Evolutionary conservation across 2,888 invertebrate species (phyloP), one percentile per base, ranked within the genome.

Genomic region (Diogma glabrata): DNA sequence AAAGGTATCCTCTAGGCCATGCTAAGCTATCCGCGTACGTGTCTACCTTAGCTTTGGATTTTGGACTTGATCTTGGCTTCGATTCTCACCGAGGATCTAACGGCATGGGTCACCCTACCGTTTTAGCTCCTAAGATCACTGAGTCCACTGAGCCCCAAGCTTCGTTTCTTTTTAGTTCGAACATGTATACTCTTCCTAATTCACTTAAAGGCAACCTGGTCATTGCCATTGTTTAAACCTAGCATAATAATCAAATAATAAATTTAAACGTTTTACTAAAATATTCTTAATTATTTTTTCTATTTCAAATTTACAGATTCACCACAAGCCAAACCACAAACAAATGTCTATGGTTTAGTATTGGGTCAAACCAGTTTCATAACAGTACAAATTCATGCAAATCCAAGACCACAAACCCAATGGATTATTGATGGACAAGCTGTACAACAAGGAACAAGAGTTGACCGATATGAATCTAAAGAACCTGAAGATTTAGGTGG

Each of bases 341-440:
- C 78, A 53, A 79, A 81, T 28, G 80, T 81, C 52, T 87, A 87
- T 64, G 88, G 87, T 0, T 78, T 84, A 53, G 81, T 81, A 54
- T 70, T 87, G 55, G 84, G 84, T 4, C 75, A 77, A 36, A 76
- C 78, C n/a, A 87, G 84, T 1, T 72, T 76, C 3, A 78, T 89
- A 49, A 81, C 81, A 56, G 78, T 88, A n/a, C 81, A 81, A 2
- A 74, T 88, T 22, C 72, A 79, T 4, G 77, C 87, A 12, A 82
- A 85, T 67, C 88, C 89, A 0, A 71, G 72, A 48, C 88, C 88
- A 0, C 62, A 60, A n/a, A 75, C 81, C 28, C 75, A 78, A 57
- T 89, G 88, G 88, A 72, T 70, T 6, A 69, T 85, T 5, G 77
- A 78, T 16, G 78, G 77, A 1, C 68, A 73, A 51, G 62, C 63